Base-by-base conservation (phyloP, 2,888 invertebrate species). In the Cataglyphis cursor region DNA sequence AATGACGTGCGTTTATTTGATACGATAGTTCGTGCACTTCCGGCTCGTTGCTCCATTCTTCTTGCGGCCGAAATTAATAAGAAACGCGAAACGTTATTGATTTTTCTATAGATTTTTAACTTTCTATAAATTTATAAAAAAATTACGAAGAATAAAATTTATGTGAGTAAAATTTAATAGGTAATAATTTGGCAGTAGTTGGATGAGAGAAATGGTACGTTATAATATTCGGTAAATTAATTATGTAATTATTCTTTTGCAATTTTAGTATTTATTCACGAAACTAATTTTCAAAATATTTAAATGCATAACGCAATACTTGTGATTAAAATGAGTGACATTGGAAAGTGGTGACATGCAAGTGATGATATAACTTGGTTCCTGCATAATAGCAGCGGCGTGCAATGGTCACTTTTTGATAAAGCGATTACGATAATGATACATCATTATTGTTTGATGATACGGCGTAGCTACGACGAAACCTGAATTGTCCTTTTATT, bases 1-100 rank as follows among this genome's bases (percentile, higher is more conserved):
- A 92, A 92, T 91, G 90, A 90, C 88, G 81, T 84, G 82, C 84
- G 66, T 73, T 83, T 82, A 64, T 74, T 73, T 84, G 78, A 73
- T 70, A 68, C n/a, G 70, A 59, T 24, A 75, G 51, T 81, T 74
- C 41, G 51, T 64, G 28, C 62, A 41, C 81, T 75, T 82, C 76
- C 78, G 62, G 48, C 48, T 82, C 41, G 72, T 38, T 66, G 10
- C 38, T 21, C 38, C 21, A 41, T 61, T 72, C 59, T 24, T 31
- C 18, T 61, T 12, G 41, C 8, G 31, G n/a, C 12, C 41, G 57
- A 31, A 44, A 80, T 72, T 44, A 57, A 41, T 59, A 38, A 65
- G 24, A 51, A 48, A 35, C 2, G 18, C 31, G 21, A 24, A 66
- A 41, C 24, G 8, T 15, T 66, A 54, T 66, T 28, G 44, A 59